Percentiles rank a stretch among this genome's conserved stretches.
phyloP scores from a whole-genome alignment of 2,113 vertebrate species.

The Pao palembangensis region DNA sequence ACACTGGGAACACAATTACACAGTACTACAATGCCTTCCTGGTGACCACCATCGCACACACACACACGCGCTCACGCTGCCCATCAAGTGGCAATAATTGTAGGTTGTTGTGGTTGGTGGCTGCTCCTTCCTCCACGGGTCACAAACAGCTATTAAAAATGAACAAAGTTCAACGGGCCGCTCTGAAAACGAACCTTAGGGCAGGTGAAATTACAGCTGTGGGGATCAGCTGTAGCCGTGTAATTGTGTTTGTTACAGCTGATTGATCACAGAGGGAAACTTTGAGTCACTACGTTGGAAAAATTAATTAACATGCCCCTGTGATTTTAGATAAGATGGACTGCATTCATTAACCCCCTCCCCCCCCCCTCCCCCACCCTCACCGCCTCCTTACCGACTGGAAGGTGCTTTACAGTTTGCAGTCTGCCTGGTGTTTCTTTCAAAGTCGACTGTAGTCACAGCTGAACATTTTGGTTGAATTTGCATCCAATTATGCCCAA shows the following conservation, averaged over 20 bases:
- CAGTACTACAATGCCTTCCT: background rate
- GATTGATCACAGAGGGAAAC: background rate
- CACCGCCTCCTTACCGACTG: too few relatives aligned
- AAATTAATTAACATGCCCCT: background rate
- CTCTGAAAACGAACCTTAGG: background rate
- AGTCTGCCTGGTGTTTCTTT: too few relatives aligned
- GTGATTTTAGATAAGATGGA: background rate
- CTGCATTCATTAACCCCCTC: background rate
- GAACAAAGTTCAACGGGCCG: accelerated
- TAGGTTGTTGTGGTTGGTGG: background rate
- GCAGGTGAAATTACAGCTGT: background rate
- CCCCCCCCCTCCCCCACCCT: too few relatives aligned
- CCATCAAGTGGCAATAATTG: too few relatives aligned
- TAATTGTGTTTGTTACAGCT: background rate
- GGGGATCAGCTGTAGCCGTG: too few relatives aligned
- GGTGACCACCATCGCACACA: background rate
- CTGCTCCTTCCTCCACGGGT: conserved; percentile 1
- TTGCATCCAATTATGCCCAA: too few relatives aligned
- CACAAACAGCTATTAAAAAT: background rate
- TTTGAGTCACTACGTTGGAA: background rate
- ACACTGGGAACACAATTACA: background rate
- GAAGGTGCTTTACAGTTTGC: too few relatives aligned
- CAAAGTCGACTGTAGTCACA: too few relatives aligned
- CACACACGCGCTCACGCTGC: too few relatives aligned
- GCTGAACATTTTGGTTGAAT: too few relatives aligned